phyloP scores from a whole-genome alignment of 1,140 invertebrate species.

The Aphidius ervi region DNA sequence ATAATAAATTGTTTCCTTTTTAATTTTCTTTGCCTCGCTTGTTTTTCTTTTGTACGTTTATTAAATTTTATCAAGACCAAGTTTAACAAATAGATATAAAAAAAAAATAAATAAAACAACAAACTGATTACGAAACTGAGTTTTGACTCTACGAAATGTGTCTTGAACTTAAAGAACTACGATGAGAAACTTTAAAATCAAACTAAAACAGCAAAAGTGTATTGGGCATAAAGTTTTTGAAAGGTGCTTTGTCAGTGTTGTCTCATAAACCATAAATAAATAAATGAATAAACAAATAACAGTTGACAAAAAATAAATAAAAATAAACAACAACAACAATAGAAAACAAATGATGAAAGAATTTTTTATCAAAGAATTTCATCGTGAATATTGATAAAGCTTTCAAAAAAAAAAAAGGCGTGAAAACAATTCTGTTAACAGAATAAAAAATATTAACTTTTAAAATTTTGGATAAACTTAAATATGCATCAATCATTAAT shows the following conservation, averaged over 20 bases:
- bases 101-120: neutral
- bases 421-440: too few species aligned
- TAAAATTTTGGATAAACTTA: too few species aligned
- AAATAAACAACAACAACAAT: neutral
- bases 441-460: too few species aligned
- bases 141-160: neutral
- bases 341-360: neutral
- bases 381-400: neutral
- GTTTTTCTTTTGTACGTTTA: too few species aligned
- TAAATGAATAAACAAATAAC: neutral
- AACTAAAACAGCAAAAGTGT: conserved; percentile 15
- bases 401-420: too few species aligned
- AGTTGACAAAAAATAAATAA: neutral
- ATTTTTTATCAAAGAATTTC: neutral
- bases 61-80: neutral
- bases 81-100: conserved; percentile 2
- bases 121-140: too few species aligned
- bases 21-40: too few species aligned
- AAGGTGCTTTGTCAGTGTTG: neutral
- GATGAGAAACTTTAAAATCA: conserved; percentile 9
- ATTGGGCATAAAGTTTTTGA: neutral
- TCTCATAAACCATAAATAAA: neutral
- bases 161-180: conserved; percentile 9
- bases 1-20: too few species aligned
- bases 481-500: too few species aligned